Conservation (phyloP, 2,797 vertebrate genomes). For the Ficedula albicollis region DNA sequence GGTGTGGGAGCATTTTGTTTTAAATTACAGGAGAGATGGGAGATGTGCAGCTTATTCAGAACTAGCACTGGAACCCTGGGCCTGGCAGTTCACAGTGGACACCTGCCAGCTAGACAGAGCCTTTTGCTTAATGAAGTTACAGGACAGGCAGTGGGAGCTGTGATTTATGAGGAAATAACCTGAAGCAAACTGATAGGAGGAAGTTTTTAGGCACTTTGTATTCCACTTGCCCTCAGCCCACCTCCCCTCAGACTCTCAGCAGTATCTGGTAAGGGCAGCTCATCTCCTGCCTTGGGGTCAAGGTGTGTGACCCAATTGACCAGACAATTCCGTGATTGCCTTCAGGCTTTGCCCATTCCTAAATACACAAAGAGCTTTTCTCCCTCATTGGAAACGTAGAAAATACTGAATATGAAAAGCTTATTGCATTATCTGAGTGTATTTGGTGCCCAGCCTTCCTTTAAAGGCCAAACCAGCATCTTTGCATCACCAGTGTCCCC, state of each 20-base stretch:
- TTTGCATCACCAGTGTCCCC: accelerated
- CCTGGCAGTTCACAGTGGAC: neutral
- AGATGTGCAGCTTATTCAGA: neutral
- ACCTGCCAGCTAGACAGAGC: neutral
- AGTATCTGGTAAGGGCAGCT: neutral
- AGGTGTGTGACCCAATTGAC: neutral
- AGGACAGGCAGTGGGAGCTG: neutral
- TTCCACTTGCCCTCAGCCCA: neutral
- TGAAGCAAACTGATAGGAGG: neutral
- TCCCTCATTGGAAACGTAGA: neutral
- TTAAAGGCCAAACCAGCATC: neutral
- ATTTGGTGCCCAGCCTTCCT: neutral
- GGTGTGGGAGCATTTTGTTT: neutral
- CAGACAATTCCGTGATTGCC: neutral
- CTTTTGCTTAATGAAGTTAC: neutral
- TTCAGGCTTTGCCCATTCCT: neutral
- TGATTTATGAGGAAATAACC: neutral
- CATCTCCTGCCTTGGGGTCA: neutral
- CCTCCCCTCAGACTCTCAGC: neutral
- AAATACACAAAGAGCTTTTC: neutral
- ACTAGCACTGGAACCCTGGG: neutral
- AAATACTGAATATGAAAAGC: neutral
- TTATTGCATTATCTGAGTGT: accelerated
- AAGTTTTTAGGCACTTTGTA: neutral
- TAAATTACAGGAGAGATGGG: neutral